These are phyloP conservation scores for Caenorhabditis latens DNA, from an alignment of 1,140 invertebrate species.

Conservation along the genomic window DNA sequence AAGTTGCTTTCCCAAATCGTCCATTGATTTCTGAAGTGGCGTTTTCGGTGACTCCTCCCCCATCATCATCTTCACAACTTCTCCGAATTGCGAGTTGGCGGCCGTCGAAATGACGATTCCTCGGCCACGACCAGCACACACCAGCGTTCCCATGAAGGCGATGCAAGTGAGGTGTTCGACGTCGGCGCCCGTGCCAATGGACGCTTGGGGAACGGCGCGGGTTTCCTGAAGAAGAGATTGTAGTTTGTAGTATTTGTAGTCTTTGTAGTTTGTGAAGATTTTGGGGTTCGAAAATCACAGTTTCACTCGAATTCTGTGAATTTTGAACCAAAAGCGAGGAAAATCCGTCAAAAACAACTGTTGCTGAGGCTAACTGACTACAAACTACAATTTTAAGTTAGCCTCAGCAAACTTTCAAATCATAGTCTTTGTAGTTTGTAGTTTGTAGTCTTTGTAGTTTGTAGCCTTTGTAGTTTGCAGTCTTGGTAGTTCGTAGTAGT, in stretches of 20 bases:
- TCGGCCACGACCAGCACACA: conserved; percentile 93
- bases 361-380: neutral
- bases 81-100: conserved; percentile 95
- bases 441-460: neutral
- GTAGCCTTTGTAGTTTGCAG: too few species aligned
- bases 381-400: neutral
- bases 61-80: conserved; percentile 99
- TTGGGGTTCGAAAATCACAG: too few species aligned
- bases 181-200: conserved; percentile 68
- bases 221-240: conserved; percentile 79
- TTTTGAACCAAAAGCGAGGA: neutral
- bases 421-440: too few species aligned
- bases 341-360: neutral
- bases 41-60: conserved; percentile 98
- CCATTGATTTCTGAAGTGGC: conserved; percentile 97
- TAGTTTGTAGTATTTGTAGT: neutral
- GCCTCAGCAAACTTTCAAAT: neutral
- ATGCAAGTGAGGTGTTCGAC: conserved; percentile 88
- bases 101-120: conserved; percentile 97
- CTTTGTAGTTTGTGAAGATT: neutral
- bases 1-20: conserved; percentile 93
- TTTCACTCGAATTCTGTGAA: neutral
- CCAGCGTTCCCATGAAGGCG: conserved; percentile 97
- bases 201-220: conserved; percentile 85
- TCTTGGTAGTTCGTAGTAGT: too few species aligned